Evolutionary conservation across 2,113 vertebrate genomes (phyloP), one percentile per base, ranked within the genome.

Genomic region (Larimichthys polyactis): DNA sequence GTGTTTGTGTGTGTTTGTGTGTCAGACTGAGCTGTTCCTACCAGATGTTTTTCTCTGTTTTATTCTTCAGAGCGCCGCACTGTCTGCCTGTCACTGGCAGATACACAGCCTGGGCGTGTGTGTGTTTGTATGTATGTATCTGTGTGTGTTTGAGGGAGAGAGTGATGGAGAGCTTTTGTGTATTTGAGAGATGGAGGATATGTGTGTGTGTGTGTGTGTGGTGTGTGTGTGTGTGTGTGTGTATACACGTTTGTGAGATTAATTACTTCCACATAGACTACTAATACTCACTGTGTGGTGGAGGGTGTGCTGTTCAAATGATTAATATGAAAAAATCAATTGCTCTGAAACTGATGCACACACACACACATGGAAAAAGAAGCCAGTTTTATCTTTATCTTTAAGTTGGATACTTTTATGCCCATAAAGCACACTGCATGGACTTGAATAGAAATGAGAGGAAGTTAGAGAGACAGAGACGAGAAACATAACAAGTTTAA

Each of bases 11-110:
- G 40, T 69, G 70, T 71, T 32, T 76, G 59, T 84, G 71, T 81
- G 78, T 86, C 84, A 88, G 81, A 36, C 48, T 79, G 78, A 89
- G 71, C 84, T 91, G 92, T 82, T 90, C 77, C 72, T 44, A 89
- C 70, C 91, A 93, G 90, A 92, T 92, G 92, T 90, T 92, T 89
- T 81, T 87, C 82, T 90, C 78, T 87, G 83, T 90, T 93, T 88
- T 84, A 85, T 89, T 85, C 78, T 78, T 84, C 78, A 58, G 79
- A 89, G 91, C 86, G 77, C 83, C 79, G 24, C 81, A 74, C 81
- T 89, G 89, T 92, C 87, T 89, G 90, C 86, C 85, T 90, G 91
- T 93, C 92, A 93, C 65, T 46, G 14, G 63, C 91, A 93, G 90
- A 92, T 75, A 78, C 88, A 87, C 51, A 62, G 78, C 58, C 78